Percentiles rank a stretch among this genome's conserved stretches.
These are phyloP conservation scores for Lacanobia wlatinum DNA, from an alignment of 2,888 invertebrate genomes.

Conservation along the genomic window DNA sequence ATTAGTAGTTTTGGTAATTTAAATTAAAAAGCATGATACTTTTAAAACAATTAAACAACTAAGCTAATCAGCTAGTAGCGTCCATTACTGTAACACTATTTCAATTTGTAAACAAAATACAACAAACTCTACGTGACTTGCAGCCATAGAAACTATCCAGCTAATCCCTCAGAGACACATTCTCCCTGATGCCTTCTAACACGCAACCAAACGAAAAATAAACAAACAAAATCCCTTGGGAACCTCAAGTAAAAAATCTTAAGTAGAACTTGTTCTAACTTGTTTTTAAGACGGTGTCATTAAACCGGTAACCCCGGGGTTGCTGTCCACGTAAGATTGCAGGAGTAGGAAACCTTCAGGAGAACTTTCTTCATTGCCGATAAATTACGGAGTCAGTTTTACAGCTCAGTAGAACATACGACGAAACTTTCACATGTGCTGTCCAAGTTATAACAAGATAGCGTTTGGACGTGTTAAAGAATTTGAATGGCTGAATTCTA, in stretches of 20 bases:
- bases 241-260: slow-evolving; percentile 55
- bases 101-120: slow-evolving; percentile 56
- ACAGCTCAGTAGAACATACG: slow-evolving; percentile 87
- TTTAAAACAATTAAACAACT: background rate
- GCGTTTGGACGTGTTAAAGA: slow-evolving; percentile 65
- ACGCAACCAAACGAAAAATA: slow-evolving; percentile 60
- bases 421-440: slow-evolving; percentile 77
- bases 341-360: slow-evolving; percentile 73
- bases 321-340: slow-evolving; percentile 82
- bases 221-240: slow-evolving; percentile 46
- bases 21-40: background rate
- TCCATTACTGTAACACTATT: slow-evolving; percentile 38
- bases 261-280: slow-evolving; percentile 59
- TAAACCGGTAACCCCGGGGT: slow-evolving; percentile 63
- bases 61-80: slow-evolving; percentile 5
- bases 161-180: slow-evolving; percentile 54
- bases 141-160: slow-evolving; percentile 45
- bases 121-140: slow-evolving; percentile 54
- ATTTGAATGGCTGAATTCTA: slow-evolving; percentile 54
- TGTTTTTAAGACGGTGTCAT: slow-evolving; percentile 71
- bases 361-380: slow-evolving; percentile 85
- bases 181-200: slow-evolving; percentile 51
- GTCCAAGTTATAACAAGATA: slow-evolving; percentile 67
- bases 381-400: slow-evolving; percentile 90
- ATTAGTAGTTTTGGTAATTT: too few relatives aligned